Base-by-base conservation (phyloP, 2,888 invertebrate species). In the Allygus modestus region DNA sequence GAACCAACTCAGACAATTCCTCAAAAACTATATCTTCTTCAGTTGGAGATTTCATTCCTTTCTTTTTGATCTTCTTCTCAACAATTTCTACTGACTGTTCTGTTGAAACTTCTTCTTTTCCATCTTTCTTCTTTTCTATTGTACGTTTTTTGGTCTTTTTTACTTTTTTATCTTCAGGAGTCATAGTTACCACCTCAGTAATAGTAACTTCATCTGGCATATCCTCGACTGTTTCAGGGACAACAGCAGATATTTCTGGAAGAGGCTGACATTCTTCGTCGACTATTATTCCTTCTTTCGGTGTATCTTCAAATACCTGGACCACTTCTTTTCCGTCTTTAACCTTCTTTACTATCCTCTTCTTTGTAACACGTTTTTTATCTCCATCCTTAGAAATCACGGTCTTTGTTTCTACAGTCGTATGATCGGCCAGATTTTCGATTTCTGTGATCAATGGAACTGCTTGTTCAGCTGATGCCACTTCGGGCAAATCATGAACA, bases 101-200 rank as follows among this genome's bases (percentile, higher is more conserved):
- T 5, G 79, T 28, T n/a, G 84, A 82, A 17, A 82, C 65, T 11
- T 73, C 69, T 84, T 85, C 83, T 43, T 81, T 84, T 23, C 83
- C 84, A 46, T 73, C 85, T 28, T 84, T 86, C 15, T 54, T 54
- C 33, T 83, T 91, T 31, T 84, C 65, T 23, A 84, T 37, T 1
- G 31, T 31, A 15, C 75, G 54, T 69, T 84, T 84, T 26, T 81
- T 79, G 20, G 61, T 61, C 28, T 58, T 83, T 26, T 58, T 79
- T 33, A 81, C 33, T 83, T 79, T 43, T 31, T 77, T 88, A n/a
- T 87, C 83, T 83, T 87, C 87, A 82, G 87, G 88, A 86, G 51
- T 90, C 84, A 87, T 88, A 86, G 33, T 46, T 37, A 61, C 81
- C 7, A 69, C 69, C 43, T 85, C 85, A 26, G 81, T 85, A 11